These are phyloP conservation scores for Chaetops frenatus DNA, from an alignment of 2,113 vertebrate genomes.

Conservation along the genomic window DNA sequence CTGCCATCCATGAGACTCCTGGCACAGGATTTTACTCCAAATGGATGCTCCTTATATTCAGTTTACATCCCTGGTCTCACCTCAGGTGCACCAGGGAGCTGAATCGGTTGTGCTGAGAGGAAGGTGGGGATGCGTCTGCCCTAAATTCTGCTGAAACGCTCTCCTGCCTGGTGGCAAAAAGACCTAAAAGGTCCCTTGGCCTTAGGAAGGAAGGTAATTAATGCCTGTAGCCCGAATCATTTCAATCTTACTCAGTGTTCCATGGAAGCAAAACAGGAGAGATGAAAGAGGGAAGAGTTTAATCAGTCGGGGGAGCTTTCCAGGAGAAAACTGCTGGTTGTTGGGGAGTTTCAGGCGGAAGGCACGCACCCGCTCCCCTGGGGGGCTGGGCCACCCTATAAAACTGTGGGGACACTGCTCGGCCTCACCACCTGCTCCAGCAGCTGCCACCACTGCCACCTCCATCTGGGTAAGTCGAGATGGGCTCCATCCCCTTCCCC, in stretches of 20 bases:
- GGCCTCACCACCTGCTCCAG: background rate
- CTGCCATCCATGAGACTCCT: background rate
- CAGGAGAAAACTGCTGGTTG: conserved; percentile 13
- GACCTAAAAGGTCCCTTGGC: conserved; percentile 9
- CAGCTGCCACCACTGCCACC: rapidly evolving
- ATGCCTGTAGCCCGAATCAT: background rate
- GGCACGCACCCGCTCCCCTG: background rate
- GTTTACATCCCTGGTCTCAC: background rate
- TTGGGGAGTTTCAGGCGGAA: background rate
- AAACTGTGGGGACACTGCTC: rapidly evolving
- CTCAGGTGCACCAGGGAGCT: background rate
- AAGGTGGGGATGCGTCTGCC: background rate
- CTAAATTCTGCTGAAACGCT: conserved; percentile 15
- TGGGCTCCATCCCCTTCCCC: background rate
- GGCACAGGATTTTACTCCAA: background rate
- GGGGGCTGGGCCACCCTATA: background rate
- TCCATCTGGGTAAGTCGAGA: background rate
- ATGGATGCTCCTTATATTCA: background rate
- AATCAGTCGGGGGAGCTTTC: conserved; percentile 3
- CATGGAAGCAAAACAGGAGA: conserved; percentile 28
- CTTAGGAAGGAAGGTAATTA: conserved; percentile 27
- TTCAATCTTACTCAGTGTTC: conserved; percentile 48
- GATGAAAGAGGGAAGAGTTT: conserved; percentile 46
- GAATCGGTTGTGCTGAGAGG: background rate
- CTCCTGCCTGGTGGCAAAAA: background rate